These are phyloP conservation scores for Passer montanus DNA, from an alignment of 2,113 vertebrate genomes.

Conservation along the genomic window DNA sequence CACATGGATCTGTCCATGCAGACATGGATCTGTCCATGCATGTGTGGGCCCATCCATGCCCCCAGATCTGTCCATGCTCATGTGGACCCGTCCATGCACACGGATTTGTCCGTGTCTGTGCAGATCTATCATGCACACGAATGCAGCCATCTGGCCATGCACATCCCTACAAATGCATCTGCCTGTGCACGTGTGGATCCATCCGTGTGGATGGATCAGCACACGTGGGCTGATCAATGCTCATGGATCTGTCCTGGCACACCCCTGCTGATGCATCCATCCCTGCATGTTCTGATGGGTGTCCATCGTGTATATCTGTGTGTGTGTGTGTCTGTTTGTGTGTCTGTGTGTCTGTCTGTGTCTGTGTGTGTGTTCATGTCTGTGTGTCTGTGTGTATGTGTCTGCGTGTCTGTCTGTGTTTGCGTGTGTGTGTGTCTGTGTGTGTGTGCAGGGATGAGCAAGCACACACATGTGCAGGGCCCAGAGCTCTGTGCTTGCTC, in stretches of 20 bases:
- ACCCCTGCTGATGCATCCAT: not conserved
- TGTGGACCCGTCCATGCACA: too few species aligned
- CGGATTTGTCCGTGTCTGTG: rapidly evolving
- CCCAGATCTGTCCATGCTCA: too few species aligned
- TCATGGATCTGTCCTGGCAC: not conserved
- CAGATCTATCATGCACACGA: not conserved
- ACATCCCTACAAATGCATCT: too few species aligned
- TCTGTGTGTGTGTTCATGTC: rapidly evolving
- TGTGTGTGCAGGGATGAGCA: too few species aligned
- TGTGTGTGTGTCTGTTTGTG: rapidly evolving
- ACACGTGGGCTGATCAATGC: not conserved
- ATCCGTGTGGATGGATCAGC: not conserved
- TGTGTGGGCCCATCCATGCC: too few species aligned
- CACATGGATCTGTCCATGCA: too few species aligned
- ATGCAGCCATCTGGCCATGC: not conserved
- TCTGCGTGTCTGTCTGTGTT: rapidly evolving
- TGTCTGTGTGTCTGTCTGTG: too few species aligned
- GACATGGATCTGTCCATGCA: not conserved
- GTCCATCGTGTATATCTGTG: not conserved
- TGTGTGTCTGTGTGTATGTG: too few species aligned
- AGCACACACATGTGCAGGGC: not conserved
- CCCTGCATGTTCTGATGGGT: rapidly evolving
- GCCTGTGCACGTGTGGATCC: not conserved
- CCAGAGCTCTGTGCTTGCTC: not conserved
- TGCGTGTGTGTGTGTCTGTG: rapidly evolving